These are phyloP conservation scores for Drosophila hamatofila DNA, from an alignment of 2,888 invertebrate species.

Conservation along the genomic window DNA sequence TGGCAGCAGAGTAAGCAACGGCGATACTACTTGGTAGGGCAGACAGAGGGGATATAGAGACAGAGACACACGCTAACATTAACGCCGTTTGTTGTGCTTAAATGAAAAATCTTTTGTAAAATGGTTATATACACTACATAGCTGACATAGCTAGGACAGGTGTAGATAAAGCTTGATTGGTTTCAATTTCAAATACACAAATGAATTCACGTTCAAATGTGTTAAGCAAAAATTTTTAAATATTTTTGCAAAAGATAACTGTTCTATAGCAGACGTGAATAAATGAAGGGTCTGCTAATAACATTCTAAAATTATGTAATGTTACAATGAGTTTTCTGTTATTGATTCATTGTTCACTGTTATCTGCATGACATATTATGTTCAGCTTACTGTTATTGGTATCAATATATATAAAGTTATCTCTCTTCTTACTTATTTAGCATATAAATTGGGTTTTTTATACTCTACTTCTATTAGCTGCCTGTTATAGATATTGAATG, in stretches of 20 bases:
- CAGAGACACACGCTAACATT: not conserved
- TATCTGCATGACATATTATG: not conserved
- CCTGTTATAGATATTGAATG: too few species aligned
- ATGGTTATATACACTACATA: constrained; percentile 20
- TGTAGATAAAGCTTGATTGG: constrained; percentile 15
- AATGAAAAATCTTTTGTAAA: constrained; percentile 23
- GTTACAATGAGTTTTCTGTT: not conserved
- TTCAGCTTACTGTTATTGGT: not conserved
- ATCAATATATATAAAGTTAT: too few species aligned
- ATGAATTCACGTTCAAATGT: not conserved
- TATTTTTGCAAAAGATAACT: not conserved
- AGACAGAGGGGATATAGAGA: too few species aligned
- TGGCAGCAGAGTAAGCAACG: constrained; percentile 26
- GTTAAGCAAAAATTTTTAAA: not conserved
- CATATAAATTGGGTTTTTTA: too few species aligned
- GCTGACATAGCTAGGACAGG: constrained; percentile 26
- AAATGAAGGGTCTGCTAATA: not conserved
- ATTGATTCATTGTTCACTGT: not conserved
- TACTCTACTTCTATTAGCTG: too few species aligned
- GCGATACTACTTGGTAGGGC: not conserved
- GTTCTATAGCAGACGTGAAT: not conserved
- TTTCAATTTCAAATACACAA: not conserved
- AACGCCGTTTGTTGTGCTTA: constrained; percentile 21
- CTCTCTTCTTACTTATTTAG: not conserved
- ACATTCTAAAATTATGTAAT: not conserved